Evolutionary conservation across 2,888 invertebrate genomes (phyloP).

Genomic region (Rhagophthalmus giganteus): DNA sequence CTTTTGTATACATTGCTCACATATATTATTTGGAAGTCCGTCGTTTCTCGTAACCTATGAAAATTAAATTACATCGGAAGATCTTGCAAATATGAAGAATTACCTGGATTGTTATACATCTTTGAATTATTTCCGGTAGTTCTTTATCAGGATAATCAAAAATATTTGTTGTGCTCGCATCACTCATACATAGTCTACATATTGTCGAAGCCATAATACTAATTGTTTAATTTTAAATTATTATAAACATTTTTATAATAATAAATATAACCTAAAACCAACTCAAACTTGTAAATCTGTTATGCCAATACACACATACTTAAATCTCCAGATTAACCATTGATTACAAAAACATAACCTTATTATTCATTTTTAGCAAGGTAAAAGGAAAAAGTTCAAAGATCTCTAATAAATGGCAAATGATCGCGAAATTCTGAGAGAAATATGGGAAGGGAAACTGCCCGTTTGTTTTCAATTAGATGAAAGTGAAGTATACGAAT

Average conservation of each 20-base stretch:
- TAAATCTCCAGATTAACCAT: too few relatives aligned
- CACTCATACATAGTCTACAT: slow-evolving; percentile 24
- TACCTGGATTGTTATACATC: slow-evolving; percentile 32
- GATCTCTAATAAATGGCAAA: slow-evolving; percentile 72
- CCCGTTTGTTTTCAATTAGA: slow-evolving; percentile 91
- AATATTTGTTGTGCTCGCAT: slow-evolving; percentile 14
- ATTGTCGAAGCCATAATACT: slow-evolving; percentile 8
- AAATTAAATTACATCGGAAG: background rate
- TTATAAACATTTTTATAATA: background rate
- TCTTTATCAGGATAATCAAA: slow-evolving; percentile 17
- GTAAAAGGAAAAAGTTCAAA: background rate
- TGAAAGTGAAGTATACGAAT: slow-evolving; percentile 83
- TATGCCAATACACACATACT: too few relatives aligned
- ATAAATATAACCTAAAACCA: background rate
- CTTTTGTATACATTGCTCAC: slow-evolving; percentile 33
- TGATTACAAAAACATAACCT: too few relatives aligned
- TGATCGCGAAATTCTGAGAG: slow-evolving; percentile 91
- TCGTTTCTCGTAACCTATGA: slow-evolving; percentile 35
- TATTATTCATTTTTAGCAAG: too few relatives aligned
- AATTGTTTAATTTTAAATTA: too few relatives aligned
- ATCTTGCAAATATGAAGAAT: background rate
- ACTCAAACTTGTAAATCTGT: too few relatives aligned
- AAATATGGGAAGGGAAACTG: slow-evolving; percentile 94
- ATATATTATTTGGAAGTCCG: slow-evolving; percentile 33
- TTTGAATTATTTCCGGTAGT: slow-evolving; percentile 25